phyloP scores from a whole-genome alignment of 2,888 invertebrate genomes.

The Rapana venosa region DNA sequence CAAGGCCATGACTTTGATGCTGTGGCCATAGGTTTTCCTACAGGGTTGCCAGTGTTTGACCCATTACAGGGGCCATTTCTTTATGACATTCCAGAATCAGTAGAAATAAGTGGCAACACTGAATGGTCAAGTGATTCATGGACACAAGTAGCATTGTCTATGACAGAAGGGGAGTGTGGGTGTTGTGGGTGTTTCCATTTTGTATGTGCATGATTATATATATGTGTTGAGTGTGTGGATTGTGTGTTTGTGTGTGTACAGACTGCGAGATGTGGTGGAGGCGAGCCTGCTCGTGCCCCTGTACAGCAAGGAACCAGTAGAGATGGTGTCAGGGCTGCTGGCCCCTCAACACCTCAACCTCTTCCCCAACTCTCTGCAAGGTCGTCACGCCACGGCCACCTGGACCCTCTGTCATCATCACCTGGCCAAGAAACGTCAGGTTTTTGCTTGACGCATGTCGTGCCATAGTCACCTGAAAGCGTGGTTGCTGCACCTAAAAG shows the following conservation, averaged over 20 bases:
- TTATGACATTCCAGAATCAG: no score
- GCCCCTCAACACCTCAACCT: background rate
- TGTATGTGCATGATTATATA: background rate
- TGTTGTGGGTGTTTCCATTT: no score
- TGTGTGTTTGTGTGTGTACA: background rate
- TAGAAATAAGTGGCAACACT: no score
- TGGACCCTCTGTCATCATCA: conserved; percentile 15
- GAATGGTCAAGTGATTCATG: no score
- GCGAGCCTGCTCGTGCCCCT: conserved; percentile 16
- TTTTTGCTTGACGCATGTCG: background rate
- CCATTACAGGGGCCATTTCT: no score
- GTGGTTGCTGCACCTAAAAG: no score
- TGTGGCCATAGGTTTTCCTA: no score
- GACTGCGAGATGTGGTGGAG: conserved; percentile 26
- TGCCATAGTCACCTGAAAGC: no score
- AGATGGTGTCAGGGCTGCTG: conserved; percentile 35
- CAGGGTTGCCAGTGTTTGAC: no score
- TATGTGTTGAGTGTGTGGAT: background rate
- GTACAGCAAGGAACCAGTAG: conserved; percentile 34
- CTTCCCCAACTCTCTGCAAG: conserved; percentile 29
- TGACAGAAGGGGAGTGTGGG: no score
- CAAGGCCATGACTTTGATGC: no score
- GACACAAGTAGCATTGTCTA: no score
- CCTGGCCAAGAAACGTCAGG: background rate
- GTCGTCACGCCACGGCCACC: conserved; percentile 14